Conservation (phyloP, 2,797 vertebrate species). For the Sparus aurata region DNA sequence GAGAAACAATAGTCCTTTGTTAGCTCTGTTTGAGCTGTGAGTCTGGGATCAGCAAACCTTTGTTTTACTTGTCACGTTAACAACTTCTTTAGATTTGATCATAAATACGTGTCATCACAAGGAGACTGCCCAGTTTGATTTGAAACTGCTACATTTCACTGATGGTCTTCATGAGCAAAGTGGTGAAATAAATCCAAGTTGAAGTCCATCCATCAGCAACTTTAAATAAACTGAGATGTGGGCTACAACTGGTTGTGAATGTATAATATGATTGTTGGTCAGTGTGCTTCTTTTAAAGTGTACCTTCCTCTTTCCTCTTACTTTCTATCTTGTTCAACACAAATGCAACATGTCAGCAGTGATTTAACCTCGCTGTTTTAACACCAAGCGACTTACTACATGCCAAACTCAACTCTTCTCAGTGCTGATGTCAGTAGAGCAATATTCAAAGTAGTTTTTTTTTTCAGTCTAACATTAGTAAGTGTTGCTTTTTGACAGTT, state of each 20-base stretch:
- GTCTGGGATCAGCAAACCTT: slow-evolving; percentile 41
- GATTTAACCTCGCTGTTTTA: background rate
- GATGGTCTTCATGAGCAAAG: slow-evolving; percentile 6
- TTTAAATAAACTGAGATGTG: slow-evolving; percentile 1
- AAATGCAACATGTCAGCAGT: background rate
- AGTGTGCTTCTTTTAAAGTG: background rate
- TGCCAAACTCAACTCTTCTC: background rate
- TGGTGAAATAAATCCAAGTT: slow-evolving; percentile 11
- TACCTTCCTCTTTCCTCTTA: background rate
- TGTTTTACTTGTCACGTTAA: slow-evolving; percentile 61
- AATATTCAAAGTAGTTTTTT: background rate
- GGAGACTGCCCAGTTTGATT: slow-evolving; percentile 8
- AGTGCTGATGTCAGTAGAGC: background rate
- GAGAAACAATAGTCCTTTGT: slow-evolving; percentile 68
- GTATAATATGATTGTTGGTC: background rate
- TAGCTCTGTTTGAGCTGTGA: slow-evolving; percentile 35
- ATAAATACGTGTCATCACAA: slow-evolving; percentile 36
- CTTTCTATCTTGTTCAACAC: background rate
- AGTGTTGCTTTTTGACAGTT: slow-evolving; percentile 2
- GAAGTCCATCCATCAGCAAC: background rate
- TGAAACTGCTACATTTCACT: background rate
- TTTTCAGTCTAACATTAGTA: background rate
- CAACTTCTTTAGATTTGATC: slow-evolving; percentile 46
- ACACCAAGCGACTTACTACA: background rate
- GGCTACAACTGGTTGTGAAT: background rate